A percentile compares a stretch with the other conserved stretches of the same genome.
Evolutionary conservation across 2,888 invertebrate species (phyloP).

Genomic region (Idaea straminata): DNA sequence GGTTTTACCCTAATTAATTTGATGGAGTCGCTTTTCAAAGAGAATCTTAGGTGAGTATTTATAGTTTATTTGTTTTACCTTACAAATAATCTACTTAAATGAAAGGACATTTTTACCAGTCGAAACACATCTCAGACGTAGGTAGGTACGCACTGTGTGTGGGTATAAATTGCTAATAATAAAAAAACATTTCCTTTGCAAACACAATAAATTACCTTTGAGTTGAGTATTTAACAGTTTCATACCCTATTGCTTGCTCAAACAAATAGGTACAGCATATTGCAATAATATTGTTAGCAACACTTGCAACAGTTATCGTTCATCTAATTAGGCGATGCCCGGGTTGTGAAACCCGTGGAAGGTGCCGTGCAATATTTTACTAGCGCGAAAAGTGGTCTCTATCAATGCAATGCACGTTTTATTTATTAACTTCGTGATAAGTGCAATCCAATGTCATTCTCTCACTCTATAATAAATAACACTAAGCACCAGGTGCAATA

Average conservation of each 20-base stretch:
- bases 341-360: constrained; percentile 38
- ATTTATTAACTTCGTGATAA: constrained; percentile 35
- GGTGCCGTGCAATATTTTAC: constrained; percentile 33
- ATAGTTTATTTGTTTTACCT: too few relatives aligned
- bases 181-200: neutral
- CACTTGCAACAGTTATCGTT: constrained; percentile 50
- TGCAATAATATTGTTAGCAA: constrained; percentile 43
- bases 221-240: constrained; percentile 11
- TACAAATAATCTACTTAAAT: too few relatives aligned
- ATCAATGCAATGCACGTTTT: constrained; percentile 34
- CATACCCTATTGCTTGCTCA: constrained; percentile 15
- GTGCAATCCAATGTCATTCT: constrained; percentile 23
- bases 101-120: too few relatives aligned
- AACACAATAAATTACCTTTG: neutral
- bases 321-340: constrained; percentile 59
- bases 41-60: too few relatives aligned
- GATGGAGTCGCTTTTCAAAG: too few relatives aligned
- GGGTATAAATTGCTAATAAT: neutral
- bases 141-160: too few relatives aligned
- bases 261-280: constrained; percentile 39
- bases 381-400: constrained; percentile 32
- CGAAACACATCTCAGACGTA: too few relatives aligned
- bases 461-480: neutral
- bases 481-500: neutral
- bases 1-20: too few relatives aligned